Base-by-base conservation (phyloP, 2,797 vertebrate species). In the Telmatherina bonti region DNA sequence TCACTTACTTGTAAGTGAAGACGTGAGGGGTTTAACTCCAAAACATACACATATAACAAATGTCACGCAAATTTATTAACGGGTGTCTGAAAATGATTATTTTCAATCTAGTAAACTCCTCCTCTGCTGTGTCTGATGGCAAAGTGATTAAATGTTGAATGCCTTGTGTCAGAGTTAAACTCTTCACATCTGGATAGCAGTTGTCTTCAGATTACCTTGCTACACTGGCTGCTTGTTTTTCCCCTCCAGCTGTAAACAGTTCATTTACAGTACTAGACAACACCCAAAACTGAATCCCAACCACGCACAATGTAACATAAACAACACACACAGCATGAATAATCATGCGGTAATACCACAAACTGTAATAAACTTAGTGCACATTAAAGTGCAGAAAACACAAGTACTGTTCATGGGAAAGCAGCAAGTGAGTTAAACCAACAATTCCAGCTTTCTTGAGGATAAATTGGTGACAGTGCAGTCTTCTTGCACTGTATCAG, bases 261-360 rank as follows among this genome's bases (percentile, higher is more conserved):
- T 83, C 67, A 54, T 74, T 59, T 60, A 76, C 63, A 43, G 41
- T 7, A 43, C 41, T 66, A 55, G 3, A 83, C 51, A 4, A 85
- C 74, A 79, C 70, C 67, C 65, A 63, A 31, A 62, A 74, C 62
- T 74, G 70, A 82, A 79, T 72, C 56, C 81, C 78, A 75, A 41
- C 78, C 83, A 63, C 70, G 82, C 83, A 88, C 84, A 12, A 66
- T 67, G 73, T 75, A 85, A 84, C 83, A 82, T 73, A 69, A 63
- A 90, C 78, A 57, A 85, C 74, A 87, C 74, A 80, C 78, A 85
- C 72, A 82, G 85, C 84, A 82, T 85, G 77, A 89, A 62, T 83
- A 66, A 87, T 80, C 85, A 83, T 77, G 75, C 70, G 59, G 70
- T 79, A 68, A 87, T 67, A 81, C 60, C 8, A 59, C 73, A 66